A percentile compares a stretch with the other conserved stretches of the same genome.
Evolutionary conservation across 2,113 vertebrate species (phyloP).

Genomic region (Guaruba guarouba): DNA sequence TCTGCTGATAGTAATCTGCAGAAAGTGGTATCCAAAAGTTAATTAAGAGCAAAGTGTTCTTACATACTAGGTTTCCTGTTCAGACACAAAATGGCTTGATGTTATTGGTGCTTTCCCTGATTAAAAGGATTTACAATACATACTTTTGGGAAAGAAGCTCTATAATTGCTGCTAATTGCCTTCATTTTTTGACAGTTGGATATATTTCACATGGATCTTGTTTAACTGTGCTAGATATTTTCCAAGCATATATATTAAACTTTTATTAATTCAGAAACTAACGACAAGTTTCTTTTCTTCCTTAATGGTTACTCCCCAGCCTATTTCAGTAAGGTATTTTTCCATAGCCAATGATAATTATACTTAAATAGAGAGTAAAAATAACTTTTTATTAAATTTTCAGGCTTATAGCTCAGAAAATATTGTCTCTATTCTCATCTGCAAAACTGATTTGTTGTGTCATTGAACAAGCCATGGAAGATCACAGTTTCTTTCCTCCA

Average conservation of each 20-base stretch:
- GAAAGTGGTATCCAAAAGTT: conserved; percentile 37
- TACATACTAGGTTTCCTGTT: conserved; percentile 45
- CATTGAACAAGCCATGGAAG: not conserved
- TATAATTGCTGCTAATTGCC: conserved; percentile 67
- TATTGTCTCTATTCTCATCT: not conserved
- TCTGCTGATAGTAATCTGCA: conserved; percentile 11
- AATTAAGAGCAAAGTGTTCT: conserved; percentile 38
- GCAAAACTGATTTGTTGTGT: not conserved
- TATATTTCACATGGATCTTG: conserved; percentile 45
- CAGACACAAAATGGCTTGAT: conserved; percentile 42
- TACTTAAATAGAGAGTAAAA: conserved; percentile 34
- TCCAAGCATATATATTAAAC: conserved; percentile 53
- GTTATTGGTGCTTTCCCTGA: conserved; percentile 36
- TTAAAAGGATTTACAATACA: conserved; percentile 48
- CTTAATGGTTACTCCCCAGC: not conserved
- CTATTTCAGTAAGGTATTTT: not conserved
- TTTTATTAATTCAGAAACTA: conserved; percentile 33
- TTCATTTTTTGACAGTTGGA: conserved; percentile 48
- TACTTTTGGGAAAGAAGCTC: conserved; percentile 54
- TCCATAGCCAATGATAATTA: not conserved
- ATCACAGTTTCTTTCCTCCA: not conserved
- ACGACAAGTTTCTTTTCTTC: conserved; percentile 8
- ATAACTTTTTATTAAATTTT: conserved; percentile 12
- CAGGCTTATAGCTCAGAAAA: not conserved
- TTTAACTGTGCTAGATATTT: conserved; percentile 37